Conservation (phyloP, 1,140 invertebrate genomes). For the Magallana gigas region DNA sequence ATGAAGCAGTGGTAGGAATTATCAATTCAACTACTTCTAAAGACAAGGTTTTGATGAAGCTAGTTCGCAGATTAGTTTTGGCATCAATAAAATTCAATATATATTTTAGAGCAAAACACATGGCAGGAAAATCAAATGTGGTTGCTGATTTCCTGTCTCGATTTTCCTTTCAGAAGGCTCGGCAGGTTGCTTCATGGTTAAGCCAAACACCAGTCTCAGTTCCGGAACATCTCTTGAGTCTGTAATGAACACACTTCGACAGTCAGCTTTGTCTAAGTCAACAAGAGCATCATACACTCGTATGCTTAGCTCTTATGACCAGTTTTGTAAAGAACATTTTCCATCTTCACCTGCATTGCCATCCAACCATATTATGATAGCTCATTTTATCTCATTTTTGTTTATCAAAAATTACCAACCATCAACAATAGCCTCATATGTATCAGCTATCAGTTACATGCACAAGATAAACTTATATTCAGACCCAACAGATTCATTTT, state of each 20-base stretch:
- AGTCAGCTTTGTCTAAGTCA: not conserved
- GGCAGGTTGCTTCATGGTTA: not conserved
- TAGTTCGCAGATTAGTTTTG: too few species aligned
- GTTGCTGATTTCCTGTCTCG: not conserved
- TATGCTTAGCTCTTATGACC: not conserved
- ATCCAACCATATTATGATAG: too few species aligned
- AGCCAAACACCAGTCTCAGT: not conserved
- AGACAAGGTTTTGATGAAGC: too few species aligned
- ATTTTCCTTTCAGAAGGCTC: not conserved
- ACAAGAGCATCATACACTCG: not conserved
- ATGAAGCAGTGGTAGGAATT: too few species aligned
- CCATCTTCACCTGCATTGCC: not conserved
- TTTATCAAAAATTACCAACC: too few species aligned
- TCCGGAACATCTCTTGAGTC: not conserved
- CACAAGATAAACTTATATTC: too few species aligned
- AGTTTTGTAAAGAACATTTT: not conserved
- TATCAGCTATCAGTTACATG: too few species aligned
- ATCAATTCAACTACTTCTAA: too few species aligned
- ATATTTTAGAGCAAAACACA: not conserved
- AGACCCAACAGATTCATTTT: too few species aligned
- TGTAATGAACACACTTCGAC: not conserved
- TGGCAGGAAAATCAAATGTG: not conserved
- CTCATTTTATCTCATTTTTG: too few species aligned
- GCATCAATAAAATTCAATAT: not conserved
- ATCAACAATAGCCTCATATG: too few species aligned